Base-by-base conservation (phyloP, 2,888 invertebrate species). In the Rambutsinella grinnellia region DNA sequence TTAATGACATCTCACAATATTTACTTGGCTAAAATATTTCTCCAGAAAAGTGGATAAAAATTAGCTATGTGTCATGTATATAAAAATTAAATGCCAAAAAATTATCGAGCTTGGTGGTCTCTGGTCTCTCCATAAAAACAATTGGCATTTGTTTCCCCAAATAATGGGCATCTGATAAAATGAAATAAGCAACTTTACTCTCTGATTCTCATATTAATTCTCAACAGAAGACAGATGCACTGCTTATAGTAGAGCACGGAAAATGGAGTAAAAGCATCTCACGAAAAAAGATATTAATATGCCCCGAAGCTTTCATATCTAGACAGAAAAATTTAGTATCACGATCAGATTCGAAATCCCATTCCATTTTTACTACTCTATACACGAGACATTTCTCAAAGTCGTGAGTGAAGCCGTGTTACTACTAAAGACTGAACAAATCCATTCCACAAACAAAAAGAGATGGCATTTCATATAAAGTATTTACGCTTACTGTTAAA, bases 1-100 rank as follows among this genome's bases (percentile, higher is more conserved):
- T 24, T 57, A 67, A 62, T 70, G 61, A 61, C 62, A 70, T 62
- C 19, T 70, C 70, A 70, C 36, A 70, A 70, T 70, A 70, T 70
- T 70, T 70, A 54, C 46, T 5, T 61, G 69, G 36, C 36, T 13
- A 36, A 36, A n/a, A n/a, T n/a, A 36, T 36, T 8, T 36, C 13
- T 62, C 49, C 62, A 49, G 28, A 28, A 53, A 53, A 51, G 27
- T 54, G n/a, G 23, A 36, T 13, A 36, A 36, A 36, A 36, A 36
- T 36, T 36, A 36, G n/a, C n/a, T n/a, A n/a, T n/a, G n/a, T n/a
- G n/a, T n/a, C n/a, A n/a, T n/a, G n/a, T 13, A 36, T 5, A 36
- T 36, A 36, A 36, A 36, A 36, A 36, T 5, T 36, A 36, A 8
- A 13, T 13, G 13, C 36, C 13, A 36, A 13, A 36, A 5, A 36